Conservation (phyloP, 2,113 vertebrate species). For the Steatornis caripensis region DNA sequence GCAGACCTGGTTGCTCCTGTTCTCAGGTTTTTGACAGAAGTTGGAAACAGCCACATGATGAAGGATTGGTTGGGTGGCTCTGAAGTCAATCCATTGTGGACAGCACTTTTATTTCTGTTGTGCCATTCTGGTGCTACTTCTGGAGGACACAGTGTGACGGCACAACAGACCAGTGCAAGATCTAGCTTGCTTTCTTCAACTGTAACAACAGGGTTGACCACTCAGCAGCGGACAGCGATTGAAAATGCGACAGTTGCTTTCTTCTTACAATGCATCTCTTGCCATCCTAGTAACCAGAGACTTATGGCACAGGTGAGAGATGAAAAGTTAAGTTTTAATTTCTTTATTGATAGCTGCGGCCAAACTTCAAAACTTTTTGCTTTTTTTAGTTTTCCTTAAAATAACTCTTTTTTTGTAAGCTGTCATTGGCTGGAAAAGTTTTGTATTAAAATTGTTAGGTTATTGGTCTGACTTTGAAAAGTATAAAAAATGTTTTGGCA, state of each 20-base stretch:
- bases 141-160: constrained; percentile 65
- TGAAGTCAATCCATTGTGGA: constrained; percentile 96
- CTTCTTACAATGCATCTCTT: constrained; percentile 97
- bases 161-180: constrained; percentile 70
- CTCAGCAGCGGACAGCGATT: constrained; percentile 93
- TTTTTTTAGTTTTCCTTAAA: neutral
- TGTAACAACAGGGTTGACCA: constrained; percentile 83
- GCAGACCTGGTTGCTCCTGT: constrained; percentile 93
- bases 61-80: constrained; percentile 97
- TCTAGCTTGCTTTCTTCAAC: constrained; percentile 79
- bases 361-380: neutral
- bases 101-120: constrained; percentile 92
- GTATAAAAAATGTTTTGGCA: neutral
- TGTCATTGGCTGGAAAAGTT: neutral
- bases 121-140: constrained; percentile 92
- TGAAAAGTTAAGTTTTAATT: neutral
- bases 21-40: constrained; percentile 94
- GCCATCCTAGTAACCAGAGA: constrained; percentile 96
- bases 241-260: constrained; percentile 98
- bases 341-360: neutral
- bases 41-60: constrained; percentile 97
- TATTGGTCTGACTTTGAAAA: neutral
- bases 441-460: neutral
- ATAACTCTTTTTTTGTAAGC: neutral
- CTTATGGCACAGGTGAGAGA: constrained; percentile 93